Conservation (phyloP, 2,113 vertebrate species). For the Copsychus sechellarum region DNA sequence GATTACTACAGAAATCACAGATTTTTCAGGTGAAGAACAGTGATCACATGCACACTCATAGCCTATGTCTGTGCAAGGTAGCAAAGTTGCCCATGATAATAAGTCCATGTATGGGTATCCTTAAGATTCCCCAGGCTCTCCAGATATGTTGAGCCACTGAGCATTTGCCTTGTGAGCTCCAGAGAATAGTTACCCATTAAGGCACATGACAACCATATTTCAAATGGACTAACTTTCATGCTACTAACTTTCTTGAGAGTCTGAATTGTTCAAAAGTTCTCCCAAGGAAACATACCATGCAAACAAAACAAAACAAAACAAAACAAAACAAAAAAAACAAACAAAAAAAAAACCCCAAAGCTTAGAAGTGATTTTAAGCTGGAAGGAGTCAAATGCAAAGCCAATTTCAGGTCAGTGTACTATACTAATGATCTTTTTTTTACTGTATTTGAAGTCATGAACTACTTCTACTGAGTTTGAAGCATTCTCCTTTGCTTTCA, state of each 20-base stretch:
- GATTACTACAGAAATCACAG: background rate
- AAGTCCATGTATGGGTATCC: background rate
- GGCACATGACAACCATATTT: background rate
- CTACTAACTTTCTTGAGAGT: background rate
- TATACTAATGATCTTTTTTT: background rate
- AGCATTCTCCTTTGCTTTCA: slow-evolving; percentile 36
- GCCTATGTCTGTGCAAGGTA: background rate
- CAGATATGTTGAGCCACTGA: background rate
- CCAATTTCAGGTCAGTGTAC: background rate
- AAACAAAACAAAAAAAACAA: too few species aligned
- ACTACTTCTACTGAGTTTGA: background rate
- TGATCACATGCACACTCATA: background rate
- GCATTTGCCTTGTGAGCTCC: background rate
- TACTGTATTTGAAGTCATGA: background rate
- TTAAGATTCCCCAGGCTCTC: background rate
- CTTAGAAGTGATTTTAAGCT: background rate
- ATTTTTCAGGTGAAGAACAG: background rate
- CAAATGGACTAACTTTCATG: background rate
- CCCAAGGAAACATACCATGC: background rate
- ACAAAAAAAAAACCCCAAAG: too few species aligned
- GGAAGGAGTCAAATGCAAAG: background rate
- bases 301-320: background rate
- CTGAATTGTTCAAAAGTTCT: background rate
- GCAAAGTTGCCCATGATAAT: background rate
- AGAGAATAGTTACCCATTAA: background rate